A percentile compares a stretch with the other conserved stretches of the same genome.
Evolutionary conservation across 2,797 vertebrate genomes (phyloP).

Genomic region (Chloroceryle inda): DNA sequence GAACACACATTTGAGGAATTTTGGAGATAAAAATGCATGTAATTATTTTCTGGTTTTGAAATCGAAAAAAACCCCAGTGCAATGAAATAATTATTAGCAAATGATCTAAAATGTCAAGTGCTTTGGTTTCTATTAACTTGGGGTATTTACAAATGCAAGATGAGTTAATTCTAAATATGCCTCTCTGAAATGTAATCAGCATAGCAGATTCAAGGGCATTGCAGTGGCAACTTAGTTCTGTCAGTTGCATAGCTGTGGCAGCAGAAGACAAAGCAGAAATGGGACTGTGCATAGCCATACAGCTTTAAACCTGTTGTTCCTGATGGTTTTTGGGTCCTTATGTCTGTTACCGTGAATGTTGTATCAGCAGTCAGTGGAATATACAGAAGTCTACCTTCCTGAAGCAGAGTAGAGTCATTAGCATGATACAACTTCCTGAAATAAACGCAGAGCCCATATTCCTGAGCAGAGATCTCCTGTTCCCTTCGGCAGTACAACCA

Average conservation of each 20-base stretch:
- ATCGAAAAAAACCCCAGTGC: background rate
- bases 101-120: background rate
- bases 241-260: background rate
- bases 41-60: background rate
- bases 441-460: background rate
- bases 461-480: background rate
- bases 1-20: background rate
- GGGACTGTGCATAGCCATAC: background rate
- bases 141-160: background rate
- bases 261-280: background rate
- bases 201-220: background rate
- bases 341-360: background rate
- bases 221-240: background rate
- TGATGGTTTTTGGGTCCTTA: background rate
- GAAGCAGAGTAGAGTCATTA: background rate
- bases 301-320: background rate
- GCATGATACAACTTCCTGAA: background rate
- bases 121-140: background rate
- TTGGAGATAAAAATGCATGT: background rate
- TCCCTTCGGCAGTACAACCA: background rate
- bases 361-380: background rate
- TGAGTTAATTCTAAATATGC: background rate
- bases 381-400: background rate
- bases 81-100: background rate
- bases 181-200: background rate